Evolutionary conservation across 2,797 vertebrate genomes (phyloP).

Genomic region (Chaunax sp.): DNA sequence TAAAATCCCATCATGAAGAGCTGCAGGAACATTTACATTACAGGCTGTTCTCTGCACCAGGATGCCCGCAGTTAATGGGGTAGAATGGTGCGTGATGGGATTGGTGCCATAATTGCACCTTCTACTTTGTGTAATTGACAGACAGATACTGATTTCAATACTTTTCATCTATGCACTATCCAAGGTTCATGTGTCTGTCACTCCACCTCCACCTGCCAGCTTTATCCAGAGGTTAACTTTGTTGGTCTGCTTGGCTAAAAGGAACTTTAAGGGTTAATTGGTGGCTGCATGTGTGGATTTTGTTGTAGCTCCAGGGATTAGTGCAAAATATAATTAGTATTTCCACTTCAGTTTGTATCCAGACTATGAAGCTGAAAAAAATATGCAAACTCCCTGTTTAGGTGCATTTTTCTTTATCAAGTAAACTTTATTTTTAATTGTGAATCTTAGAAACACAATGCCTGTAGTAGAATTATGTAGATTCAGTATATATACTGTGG

Average conservation of each 20-base stretch:
- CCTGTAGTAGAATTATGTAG: too few relatives aligned
- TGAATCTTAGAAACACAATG: too few relatives aligned
- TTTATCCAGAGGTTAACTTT: neutral
- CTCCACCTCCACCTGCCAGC: too few relatives aligned
- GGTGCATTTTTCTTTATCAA: too few relatives aligned
- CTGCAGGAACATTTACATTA: neutral
- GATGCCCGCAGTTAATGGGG: neutral
- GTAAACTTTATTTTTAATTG: too few relatives aligned
- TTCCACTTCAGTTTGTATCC: conserved; percentile 27
- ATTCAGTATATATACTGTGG: too few relatives aligned
- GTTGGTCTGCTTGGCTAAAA: neutral
- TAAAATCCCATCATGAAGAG: neutral
- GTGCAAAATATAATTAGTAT: conserved; percentile 33
- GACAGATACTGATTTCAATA: too few relatives aligned
- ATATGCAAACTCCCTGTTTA: conserved; percentile 17
- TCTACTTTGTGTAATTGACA: too few relatives aligned
- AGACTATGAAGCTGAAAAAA: neutral
- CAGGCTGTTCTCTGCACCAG: neutral
- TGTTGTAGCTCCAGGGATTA: conserved; percentile 35
- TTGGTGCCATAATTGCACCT: neutral
- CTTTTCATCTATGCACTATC: too few relatives aligned
- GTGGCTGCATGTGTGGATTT: conserved; percentile 6
- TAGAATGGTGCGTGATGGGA: neutral
- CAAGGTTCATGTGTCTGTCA: too few relatives aligned
- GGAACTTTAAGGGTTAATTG: conserved; percentile 20